Evolutionary conservation across 2,797 vertebrate species (phyloP), one percentile per base, ranked within the genome.

Genomic region (Taenioides sp.): DNA sequence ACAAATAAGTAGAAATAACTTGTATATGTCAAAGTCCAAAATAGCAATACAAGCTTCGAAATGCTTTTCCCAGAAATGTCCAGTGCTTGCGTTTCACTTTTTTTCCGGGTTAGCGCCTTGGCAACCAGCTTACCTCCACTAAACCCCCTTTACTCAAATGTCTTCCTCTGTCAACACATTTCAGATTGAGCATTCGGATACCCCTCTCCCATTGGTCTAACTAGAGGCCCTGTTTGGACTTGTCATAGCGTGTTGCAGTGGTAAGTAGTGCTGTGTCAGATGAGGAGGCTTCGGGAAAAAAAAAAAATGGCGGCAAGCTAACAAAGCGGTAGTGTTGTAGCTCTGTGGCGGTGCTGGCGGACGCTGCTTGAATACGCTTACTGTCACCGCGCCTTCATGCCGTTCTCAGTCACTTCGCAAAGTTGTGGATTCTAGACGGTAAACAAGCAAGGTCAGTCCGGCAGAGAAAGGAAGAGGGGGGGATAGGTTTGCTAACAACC

Each of bases 141-240:
- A 25, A 23, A 57, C 67, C 67, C 62, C 70, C 70, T 75, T 34
- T 20, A n/a, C 60, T 69, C 79, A 81, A 86, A 85, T 62, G 68
- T 71, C 73, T 79, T 76, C 72, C 37, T 57, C 78, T 80, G 83
- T 84, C 82, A 85, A 70, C 75, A 72, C 69, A 80, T 82, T 31
- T 82, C 69, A 70, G 63, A 84, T 76, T 69, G 79, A 85, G 87
- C 61, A 76, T 70, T 76, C n/a, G 27, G 79, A 77, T 37, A 52
- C 71, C 80, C 65, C 67, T 22, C 28, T 61, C 17, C 80, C 54
- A 77, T 82, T 66, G 16, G 17, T 49, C 82, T 79, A 76, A 89
- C 87, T 82, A 65, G 72, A 70, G 73, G 74, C 79, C 80, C 80
- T 69, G 82, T 85, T 83, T 77, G 69, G 23, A 64, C 76, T 70